Evolutionary conservation across 2,113 vertebrate genomes (phyloP), one percentile per base, ranked within the genome.

Genomic region (Tretioscincus oriximinensis): DNA sequence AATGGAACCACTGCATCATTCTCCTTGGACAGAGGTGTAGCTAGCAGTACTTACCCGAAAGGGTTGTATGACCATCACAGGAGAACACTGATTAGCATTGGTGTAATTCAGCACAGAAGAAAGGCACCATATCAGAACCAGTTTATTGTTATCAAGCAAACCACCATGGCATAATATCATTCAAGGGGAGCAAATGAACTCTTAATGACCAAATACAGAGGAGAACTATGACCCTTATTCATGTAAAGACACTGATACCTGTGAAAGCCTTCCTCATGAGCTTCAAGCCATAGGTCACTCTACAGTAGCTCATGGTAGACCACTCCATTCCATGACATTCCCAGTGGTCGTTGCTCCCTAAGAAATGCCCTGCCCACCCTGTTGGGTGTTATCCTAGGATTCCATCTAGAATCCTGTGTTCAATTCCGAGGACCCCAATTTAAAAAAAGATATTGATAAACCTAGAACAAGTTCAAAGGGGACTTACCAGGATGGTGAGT

Each of bases 1-100:
- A 67, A 74, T 26, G 28, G 26, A 60, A 45, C 12, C 47, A 58
- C 29, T 28, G 65, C 31, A 68, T 31, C 1, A 22, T 75, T 68
- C 28, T 7, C 66, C 65, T 76, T 61, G 20, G 65, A 81, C 35
- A 49, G 54, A 54, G 29, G 61, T 35, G 26, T 18, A 69, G 31
- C 31, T 24, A 63, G 54, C n/a, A 60, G 26, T 29, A 75, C 65
- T 81, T 76, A 76, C 49, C 80, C 72, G 41, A 68, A 60, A 29
- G 35, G 80, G 73, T 35, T 76, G 65, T 29, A 81, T 7, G 54
- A 76, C 26, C 68, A 81, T 76, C 64, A 75, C 49, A 66, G 72
- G 49, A 58, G 72, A 68, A 31, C 51, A 67, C 49, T 67, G 80
- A 54, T 67, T 81, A 60, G 31, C 64, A 75, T 45, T 71, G 78